phyloP scores from a whole-genome alignment of 53 echinoderm and acorn worm species.

The Echinarachnius parma region DNA sequence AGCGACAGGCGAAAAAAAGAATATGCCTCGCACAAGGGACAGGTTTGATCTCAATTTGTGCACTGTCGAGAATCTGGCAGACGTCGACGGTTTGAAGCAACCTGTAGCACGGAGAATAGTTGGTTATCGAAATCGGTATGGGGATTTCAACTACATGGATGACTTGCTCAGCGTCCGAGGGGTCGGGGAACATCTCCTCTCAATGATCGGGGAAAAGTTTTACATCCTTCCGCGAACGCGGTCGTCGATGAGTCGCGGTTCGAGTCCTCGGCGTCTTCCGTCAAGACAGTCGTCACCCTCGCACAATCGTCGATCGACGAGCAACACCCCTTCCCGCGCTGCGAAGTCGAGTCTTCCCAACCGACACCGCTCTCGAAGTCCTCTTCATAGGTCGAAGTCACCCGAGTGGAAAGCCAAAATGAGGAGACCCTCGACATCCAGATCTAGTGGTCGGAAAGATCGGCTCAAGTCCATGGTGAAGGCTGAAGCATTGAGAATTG shows the following conservation, averaged over 20 bases:
- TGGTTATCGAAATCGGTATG: constrained; percentile 8
- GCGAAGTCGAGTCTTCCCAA: too few relatives aligned
- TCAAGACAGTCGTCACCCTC: constrained; percentile 14
- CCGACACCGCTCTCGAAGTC: neutral
- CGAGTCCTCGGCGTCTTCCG: constrained; percentile 1
- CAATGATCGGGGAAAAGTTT: neutral
- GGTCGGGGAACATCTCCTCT: constrained; percentile 11
- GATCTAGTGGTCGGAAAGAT: neutral
- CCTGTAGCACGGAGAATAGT: constrained; percentile 7
- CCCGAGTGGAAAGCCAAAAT: neutral
- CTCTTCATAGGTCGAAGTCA: neutral
- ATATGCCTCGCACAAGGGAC: constrained; percentile 11
- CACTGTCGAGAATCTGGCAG: constrained; percentile 7
- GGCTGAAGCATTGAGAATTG: too few relatives aligned
- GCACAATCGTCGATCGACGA: neutral
- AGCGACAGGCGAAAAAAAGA: too few relatives aligned
- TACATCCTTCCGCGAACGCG: constrained; percentile 10
- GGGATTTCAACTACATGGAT: constrained; percentile 1
- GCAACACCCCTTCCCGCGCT: neutral
- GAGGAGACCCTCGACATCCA: neutral
- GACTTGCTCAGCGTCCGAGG: constrained; percentile 11
- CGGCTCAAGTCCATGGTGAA: too few relatives aligned
- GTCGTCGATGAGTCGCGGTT: constrained; percentile 5
- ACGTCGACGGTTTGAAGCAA: constrained; percentile 7
- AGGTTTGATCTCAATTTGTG: constrained; percentile 13